These are phyloP conservation scores for Casuarius casuarius DNA, from an alignment of 2,113 vertebrate species.

Conservation along the genomic window DNA sequence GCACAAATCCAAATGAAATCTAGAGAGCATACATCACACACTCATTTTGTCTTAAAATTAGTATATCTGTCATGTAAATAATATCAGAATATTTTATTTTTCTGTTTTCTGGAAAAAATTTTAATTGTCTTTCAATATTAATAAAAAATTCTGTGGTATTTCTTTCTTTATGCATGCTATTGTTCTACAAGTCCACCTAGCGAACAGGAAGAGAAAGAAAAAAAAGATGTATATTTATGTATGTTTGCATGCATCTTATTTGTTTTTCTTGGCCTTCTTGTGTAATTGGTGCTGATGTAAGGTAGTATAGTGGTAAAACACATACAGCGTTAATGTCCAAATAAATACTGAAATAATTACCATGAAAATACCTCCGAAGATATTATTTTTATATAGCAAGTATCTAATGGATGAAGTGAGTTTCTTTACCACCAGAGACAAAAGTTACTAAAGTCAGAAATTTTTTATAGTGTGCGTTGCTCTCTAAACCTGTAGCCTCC, in stretches of 20 bases:
- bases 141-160: not conserved
- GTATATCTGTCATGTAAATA: not conserved
- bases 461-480: not conserved
- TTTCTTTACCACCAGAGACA: not conserved
- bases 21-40: accelerated
- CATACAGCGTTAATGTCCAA: not conserved
- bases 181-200: not conserved
- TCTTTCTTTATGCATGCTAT: not conserved
- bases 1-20: not conserved
- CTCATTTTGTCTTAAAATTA: not conserved
- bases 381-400: not conserved
- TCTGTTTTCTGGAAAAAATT: not conserved
- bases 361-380: not conserved
- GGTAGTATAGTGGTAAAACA: not conserved
- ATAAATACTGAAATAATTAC: not conserved
- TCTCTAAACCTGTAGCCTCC: not conserved
- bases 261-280: conserved; percentile 7
- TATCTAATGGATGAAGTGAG: not conserved
- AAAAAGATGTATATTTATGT: not conserved
- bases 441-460: not conserved
- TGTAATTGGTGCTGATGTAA: not conserved
- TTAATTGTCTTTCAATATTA: not conserved
- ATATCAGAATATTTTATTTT: not conserved
- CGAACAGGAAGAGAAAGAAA: not conserved
- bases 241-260: not conserved